These are phyloP conservation scores for Trachelus iudaicus DNA, from an alignment of 2,888 invertebrate genomes.

Conservation along the genomic window DNA sequence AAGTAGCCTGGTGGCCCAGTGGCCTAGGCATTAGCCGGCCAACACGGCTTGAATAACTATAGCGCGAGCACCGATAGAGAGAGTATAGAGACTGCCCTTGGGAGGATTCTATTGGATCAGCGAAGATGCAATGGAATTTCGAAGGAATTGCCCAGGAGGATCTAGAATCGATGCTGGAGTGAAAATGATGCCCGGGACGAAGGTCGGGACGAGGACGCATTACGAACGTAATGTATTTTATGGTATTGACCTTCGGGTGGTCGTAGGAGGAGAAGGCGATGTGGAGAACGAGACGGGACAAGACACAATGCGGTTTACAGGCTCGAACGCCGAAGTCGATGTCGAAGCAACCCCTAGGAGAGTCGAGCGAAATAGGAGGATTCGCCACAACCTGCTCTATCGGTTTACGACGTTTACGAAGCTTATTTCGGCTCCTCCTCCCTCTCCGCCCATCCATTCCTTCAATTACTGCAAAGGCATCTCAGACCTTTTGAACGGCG, in stretches of 20 bases:
- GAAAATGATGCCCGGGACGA: not conserved
- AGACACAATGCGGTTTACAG: constrained; percentile 3
- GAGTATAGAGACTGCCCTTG: not conserved
- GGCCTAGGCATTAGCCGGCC: not conserved
- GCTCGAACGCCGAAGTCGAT: not conserved
- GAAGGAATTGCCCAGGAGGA: not conserved
- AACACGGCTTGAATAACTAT: not conserved
- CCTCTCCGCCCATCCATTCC: not conserved
- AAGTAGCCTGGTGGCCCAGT: constrained; percentile 1
- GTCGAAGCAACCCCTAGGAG: not conserved
- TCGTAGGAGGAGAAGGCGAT: constrained; percentile 1
- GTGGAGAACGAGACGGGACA: constrained; percentile 12
- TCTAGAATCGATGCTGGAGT: not conserved
- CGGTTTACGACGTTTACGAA: constrained; percentile 2
- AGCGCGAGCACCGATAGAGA: too few relatives aligned
- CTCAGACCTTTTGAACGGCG: not conserved
- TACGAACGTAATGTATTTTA: not conserved
- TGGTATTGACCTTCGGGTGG: not conserved
- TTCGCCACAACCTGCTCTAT: not conserved
- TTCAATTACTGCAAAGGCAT: not conserved
- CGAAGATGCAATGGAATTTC: not conserved
- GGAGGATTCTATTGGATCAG: not conserved
- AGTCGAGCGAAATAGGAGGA: not conserved
- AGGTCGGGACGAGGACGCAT: not conserved
- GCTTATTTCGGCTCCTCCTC: not conserved